Percentiles rank a stretch among this genome's conserved stretches.
Conservation (phyloP, 1,140 invertebrate species). For the Wasmannia auropunctata region DNA sequence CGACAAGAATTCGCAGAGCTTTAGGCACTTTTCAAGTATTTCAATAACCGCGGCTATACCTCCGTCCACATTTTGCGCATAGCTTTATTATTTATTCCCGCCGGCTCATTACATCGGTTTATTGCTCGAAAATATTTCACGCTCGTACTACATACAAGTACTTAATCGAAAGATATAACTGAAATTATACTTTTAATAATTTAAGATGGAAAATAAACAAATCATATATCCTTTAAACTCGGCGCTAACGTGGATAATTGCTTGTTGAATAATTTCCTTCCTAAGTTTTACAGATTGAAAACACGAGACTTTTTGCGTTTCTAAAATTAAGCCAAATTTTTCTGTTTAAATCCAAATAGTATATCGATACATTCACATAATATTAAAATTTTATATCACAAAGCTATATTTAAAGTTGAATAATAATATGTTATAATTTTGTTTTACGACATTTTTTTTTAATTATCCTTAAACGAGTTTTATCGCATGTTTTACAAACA, state of each 20-base stretch:
- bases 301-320: background rate
- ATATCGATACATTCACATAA: background rate
- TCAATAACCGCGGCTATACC: constrained; percentile 22
- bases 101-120: background rate
- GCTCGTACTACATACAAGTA: background rate
- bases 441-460: too few species aligned
- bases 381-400: background rate
- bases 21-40: constrained; percentile 27
- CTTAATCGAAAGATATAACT: background rate
- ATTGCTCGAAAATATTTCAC: background rate
- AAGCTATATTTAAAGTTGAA: background rate
- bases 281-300: background rate
- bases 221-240: background rate
- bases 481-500: too few species aligned
- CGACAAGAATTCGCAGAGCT: constrained; percentile 2
- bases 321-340: background rate
- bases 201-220: background rate
- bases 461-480: background rate
- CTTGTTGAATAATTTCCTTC: background rate
- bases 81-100: background rate
- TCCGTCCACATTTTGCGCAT: background rate
- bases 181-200: background rate
- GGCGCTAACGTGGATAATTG: background rate
- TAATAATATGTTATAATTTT: background rate
- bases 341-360: background rate